These are phyloP conservation scores for Prosapia bicincta DNA, from an alignment of 2,888 invertebrate genomes.

Conservation along the genomic window DNA sequence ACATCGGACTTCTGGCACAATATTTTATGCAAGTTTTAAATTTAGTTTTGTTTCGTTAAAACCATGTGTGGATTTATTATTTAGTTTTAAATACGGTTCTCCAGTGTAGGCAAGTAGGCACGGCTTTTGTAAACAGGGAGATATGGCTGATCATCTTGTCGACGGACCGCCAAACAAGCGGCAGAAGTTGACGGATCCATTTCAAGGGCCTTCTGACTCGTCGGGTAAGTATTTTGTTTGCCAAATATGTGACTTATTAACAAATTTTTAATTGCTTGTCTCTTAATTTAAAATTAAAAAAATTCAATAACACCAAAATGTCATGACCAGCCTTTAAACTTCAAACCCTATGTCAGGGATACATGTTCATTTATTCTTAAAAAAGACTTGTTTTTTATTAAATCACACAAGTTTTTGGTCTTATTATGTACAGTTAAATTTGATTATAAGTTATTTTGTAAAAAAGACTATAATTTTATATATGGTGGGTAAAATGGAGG, in stretches of 20 bases:
- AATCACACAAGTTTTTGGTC: too few relatives aligned
- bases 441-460: too few relatives aligned
- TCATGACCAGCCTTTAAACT: not conserved
- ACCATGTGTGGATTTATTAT: conserved; percentile 49
- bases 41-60: conserved; percentile 45
- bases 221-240: conserved; percentile 60
- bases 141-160: conserved; percentile 91
- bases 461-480: too few relatives aligned
- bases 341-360: not conserved
- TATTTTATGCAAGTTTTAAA: conserved; percentile 42
- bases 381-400: too few relatives aligned
- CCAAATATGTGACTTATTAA: conserved; percentile 39
- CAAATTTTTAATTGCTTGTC: conserved; percentile 2
- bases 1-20: conserved; percentile 60
- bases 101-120: conserved; percentile 40
- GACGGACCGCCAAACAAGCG: conserved; percentile 96
- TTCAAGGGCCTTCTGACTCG: conserved; percentile 76
- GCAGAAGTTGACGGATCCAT: conserved; percentile 83
- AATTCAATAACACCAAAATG: not conserved
- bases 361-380: not conserved
- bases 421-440: too few relatives aligned
- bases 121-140: conserved; percentile 42
- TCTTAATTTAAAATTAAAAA: not conserved
- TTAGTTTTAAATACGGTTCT: conserved; percentile 47
- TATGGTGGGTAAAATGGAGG: not conserved